These are phyloP conservation scores for Patiria pectinifera DNA, from an alignment of 53 echinoderm and acorn worm genomes.

Conservation along the genomic window DNA sequence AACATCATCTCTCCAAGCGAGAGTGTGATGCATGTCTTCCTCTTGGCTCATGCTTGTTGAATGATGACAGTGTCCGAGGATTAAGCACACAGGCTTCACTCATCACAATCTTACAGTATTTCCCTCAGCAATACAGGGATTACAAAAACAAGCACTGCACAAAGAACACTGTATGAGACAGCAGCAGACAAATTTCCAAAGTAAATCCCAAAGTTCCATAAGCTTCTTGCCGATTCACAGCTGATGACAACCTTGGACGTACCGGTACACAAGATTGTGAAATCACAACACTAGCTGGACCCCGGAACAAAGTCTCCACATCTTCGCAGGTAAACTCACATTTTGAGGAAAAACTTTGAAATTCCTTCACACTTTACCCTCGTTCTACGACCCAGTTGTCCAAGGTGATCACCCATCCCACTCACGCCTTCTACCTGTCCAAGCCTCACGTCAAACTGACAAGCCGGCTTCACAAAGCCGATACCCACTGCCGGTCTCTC, in stretches of 20 bases:
- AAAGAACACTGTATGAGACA: not conserved
- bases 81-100: not conserved
- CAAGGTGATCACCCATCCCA: not conserved
- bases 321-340: too few species aligned
- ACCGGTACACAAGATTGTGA: too few species aligned
- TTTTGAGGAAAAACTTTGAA: too few species aligned
- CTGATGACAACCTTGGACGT: not conserved
- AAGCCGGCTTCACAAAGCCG: not conserved
- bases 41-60: not conserved
- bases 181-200: not conserved
- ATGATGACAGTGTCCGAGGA: not conserved
- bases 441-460: constrained; percentile 20
- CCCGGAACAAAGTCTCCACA: too few species aligned
- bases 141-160: not conserved
- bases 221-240: not conserved
- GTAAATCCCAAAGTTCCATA: not conserved
- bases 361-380: not conserved
- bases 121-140: not conserved
- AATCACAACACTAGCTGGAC: too few species aligned
- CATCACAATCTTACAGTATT: not conserved
- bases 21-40: not conserved
- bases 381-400: not conserved
- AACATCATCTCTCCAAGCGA: not conserved
- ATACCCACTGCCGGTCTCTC: not conserved
- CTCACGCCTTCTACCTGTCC: not conserved